Evolutionary conservation across 2,113 vertebrate genomes (phyloP), one percentile per base, ranked within the genome.

Genomic region (Sula dactylatra): DNA sequence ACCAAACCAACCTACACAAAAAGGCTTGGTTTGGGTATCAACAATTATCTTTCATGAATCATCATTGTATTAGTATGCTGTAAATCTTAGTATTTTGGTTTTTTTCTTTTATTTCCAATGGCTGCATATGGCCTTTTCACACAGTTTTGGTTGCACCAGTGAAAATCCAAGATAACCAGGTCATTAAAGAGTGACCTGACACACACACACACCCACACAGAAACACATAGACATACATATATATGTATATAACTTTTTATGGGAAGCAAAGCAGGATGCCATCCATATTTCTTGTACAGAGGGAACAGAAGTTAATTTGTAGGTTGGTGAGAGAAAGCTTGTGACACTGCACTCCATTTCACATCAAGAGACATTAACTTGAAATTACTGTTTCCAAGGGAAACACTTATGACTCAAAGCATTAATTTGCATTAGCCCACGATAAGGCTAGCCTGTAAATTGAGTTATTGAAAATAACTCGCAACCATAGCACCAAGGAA

Each of bases 301-400:
- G 84, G 78, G 71, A 93, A 90, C 12, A 58, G 49, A 80, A 97
- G 95, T 95, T 95, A 96, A 97, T 96, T 97, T 97, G 95, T 95
- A 93, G 91, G 87, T 96, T 93, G 87, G 95, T 82, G 55, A 95
- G 91, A 93, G 78, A 93, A 85, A 88, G 95, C 87, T 90, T 96
- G 96, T 96, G 95, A 96, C 96, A 96, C 91, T 78, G 95, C 95
- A 96, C 95, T 97, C 95, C 96, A 97, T 97, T 96, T 97, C 96
- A 94, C 96, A 96, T 96, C 96, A 96, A 96, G 96, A 96, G 93
- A 97, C 91, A 93, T 95, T 96, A 97, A 97, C 95, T 90, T 96
- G 95, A 95, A 96, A 96, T 97, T 97, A 95, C 95, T 94, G 96
- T 96, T 97, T 97, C 96, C 94, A 96, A 95, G 94, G 85, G 96